Conservation (phyloP, 2,113 vertebrate species). For the Lucifuga dentata region DNA sequence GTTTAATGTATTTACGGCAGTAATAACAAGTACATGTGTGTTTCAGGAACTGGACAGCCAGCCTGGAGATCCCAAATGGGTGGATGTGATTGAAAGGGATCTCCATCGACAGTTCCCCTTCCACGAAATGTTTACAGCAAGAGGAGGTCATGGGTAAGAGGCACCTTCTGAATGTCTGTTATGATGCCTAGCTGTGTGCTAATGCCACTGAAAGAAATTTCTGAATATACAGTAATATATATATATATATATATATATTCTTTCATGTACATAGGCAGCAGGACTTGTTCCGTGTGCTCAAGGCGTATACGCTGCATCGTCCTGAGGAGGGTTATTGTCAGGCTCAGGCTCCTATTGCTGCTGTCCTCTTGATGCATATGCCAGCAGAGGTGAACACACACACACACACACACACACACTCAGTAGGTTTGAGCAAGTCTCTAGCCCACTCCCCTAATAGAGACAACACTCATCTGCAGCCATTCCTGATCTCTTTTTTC, state of each 20-base stretch:
- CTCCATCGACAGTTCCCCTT: conserved; percentile 98
- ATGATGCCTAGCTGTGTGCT: not conserved
- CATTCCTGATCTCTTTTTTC: not conserved
- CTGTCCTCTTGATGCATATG: conserved; percentile 99
- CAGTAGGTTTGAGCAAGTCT: not conserved
- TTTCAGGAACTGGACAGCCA: conserved; percentile 89
- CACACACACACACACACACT: not conserved
- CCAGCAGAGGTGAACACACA: conserved; percentile 89
- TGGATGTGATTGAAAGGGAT: conserved; percentile 95
- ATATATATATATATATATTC: too few relatives aligned
- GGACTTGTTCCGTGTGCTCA: conserved; percentile 94
- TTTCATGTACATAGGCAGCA: conserved; percentile 85
- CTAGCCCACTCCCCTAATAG: too few relatives aligned
- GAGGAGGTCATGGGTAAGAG: conserved; percentile 93
- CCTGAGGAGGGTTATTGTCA: conserved; percentile 99
- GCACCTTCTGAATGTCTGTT: not conserved
- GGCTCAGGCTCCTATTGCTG: conserved; percentile 96
- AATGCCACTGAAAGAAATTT: not conserved
- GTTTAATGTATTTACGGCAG: too few relatives aligned
- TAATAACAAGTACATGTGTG: not conserved
- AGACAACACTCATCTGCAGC: not conserved
- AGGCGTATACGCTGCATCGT: conserved; percentile 93
- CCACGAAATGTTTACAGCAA: conserved; percentile 97
- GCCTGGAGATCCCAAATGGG: conserved; percentile 92
- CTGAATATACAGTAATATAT: conserved; percentile 11